Percentiles rank a stretch among this genome's conserved stretches.
phyloP scores from a whole-genome alignment of 2,113 vertebrate genomes.

The Passer montanus region DNA sequence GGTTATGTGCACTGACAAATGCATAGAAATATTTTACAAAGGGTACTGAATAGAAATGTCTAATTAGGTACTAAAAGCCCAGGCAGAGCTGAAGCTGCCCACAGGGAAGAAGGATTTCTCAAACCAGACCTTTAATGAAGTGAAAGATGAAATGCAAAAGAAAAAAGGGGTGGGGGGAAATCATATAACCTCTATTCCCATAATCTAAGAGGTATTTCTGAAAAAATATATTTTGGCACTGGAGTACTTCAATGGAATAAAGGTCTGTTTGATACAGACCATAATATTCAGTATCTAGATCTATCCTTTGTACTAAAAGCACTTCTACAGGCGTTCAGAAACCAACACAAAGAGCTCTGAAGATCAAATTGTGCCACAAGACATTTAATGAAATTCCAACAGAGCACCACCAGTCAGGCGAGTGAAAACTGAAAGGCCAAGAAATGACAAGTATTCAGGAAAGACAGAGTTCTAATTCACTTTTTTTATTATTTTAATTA shows the following conservation, averaged over 20 bases:
- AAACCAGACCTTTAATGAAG: not conserved
- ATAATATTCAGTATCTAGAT: not conserved
- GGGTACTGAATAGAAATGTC: not conserved
- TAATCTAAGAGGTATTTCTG: not conserved
- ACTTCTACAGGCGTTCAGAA: not conserved
- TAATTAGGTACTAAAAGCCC: constrained; percentile 20
- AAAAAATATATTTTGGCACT: not conserved
- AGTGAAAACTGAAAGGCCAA: not conserved
- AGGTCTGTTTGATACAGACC: not conserved
- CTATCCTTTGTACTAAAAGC: not conserved
- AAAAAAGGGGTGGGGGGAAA: not conserved
- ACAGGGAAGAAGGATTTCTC: not conserved
- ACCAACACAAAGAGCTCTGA: not conserved
- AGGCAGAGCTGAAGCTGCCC: not conserved
- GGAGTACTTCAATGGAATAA: not conserved
- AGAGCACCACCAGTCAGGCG: not conserved
- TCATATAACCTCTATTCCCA: not conserved
- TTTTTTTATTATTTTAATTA: not conserved
- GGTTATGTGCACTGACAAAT: not conserved
- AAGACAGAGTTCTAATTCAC: not conserved
- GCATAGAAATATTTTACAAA: not conserved
- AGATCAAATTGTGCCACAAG: not conserved
- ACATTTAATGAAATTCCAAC: not conserved
- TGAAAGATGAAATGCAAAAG: not conserved
- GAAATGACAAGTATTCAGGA: not conserved